Evolutionary conservation across 2,113 vertebrate species (phyloP), one percentile per base, ranked within the genome.

Genomic region (Epinephelus fuscoguttatus): DNA sequence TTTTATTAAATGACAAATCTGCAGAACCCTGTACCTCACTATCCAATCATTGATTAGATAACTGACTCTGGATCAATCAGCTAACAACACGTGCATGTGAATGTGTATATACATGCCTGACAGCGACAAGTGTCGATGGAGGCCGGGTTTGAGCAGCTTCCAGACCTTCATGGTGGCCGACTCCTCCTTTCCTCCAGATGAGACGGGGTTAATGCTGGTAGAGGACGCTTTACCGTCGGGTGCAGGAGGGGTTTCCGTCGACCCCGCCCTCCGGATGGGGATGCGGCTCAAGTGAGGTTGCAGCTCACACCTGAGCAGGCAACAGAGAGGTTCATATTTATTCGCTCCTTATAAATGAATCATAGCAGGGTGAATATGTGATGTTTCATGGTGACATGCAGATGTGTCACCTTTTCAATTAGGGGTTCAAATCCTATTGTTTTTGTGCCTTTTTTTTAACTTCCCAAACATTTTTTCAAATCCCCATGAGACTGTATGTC

Each of bases 111-210:
- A 91, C 91, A 75, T 89, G 89, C 94, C 95, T 89, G 95, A 79
- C 21, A 94, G 85, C 0, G 88, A 69, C 80, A 86, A 80, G 40
- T 93, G 92, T 25, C 84, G 90, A 37, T 89, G 84, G 66, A 94
- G 79, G 6, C 85, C 89, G 3, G 95, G 95, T 66, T 80, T 91
- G 12, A 94, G 57, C 59, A 95, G 91, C 63, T 91, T 95, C 94
- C 94, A 95, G 6, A 93, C 87, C 45, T 86, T 93, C 80, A 92
- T 77, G 42, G 80, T 83, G 80, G 91, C 42, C 3, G 70, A 86
- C 61, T 88, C 86, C 6, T 82, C 81, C 30, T 85, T 77, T 13
- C 63, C 81, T n/a, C 77, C 70, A 6, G 70, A 25, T 4, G 68
- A 80, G 15, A 61, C 10, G 3, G 75, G 25, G 5, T 61, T 90